Percentiles rank a stretch among this genome's conserved stretches.
Evolutionary conservation across 2,888 invertebrate species (phyloP).

Genomic region (Luffia ferchaultella): DNA sequence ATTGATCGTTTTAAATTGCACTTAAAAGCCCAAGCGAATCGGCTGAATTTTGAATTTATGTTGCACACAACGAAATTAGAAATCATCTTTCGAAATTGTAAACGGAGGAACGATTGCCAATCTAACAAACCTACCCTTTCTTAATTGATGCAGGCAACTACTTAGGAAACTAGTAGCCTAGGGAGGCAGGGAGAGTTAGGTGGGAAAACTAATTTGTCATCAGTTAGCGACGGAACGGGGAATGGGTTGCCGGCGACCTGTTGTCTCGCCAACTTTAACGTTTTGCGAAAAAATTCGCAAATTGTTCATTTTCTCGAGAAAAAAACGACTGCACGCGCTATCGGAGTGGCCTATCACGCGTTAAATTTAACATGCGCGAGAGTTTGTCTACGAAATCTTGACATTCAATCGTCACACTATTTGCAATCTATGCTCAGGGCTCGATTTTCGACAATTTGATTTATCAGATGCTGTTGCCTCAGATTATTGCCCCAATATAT

Average conservation of each 20-base stretch:
- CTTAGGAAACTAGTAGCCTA: slow-evolving; percentile 38
- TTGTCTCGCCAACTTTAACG: not conserved
- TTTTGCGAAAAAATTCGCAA: not conserved
- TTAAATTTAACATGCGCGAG: not conserved
- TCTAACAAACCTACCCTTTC: slow-evolving; percentile 56
- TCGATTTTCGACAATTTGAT: too few species aligned
- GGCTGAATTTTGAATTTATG: too few species aligned
- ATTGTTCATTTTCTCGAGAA: too few species aligned
- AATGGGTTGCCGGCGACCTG: slow-evolving; percentile 11
- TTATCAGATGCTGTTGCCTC: too few species aligned
- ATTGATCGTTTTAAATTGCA: too few species aligned
- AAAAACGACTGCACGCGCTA: too few species aligned
- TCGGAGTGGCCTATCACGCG: too few species aligned
- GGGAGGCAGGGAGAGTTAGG: slow-evolving; percentile 27
- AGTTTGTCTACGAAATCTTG: too few species aligned
- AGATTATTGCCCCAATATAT: too few species aligned
- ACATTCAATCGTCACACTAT: too few species aligned
- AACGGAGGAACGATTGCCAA: slow-evolving; percentile 61
- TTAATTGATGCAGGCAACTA: slow-evolving; percentile 60
- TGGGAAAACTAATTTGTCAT: slow-evolving; percentile 62
- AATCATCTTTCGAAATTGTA: slow-evolving; percentile 26
- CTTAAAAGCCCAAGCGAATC: too few species aligned
- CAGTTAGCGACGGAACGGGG: slow-evolving; percentile 53
- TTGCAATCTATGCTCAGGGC: too few species aligned
- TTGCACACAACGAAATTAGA: not conserved